Evolutionary conservation across 2,888 invertebrate species (phyloP), one percentile per base, ranked within the genome.

Genomic region (Byasa hedistus): DNA sequence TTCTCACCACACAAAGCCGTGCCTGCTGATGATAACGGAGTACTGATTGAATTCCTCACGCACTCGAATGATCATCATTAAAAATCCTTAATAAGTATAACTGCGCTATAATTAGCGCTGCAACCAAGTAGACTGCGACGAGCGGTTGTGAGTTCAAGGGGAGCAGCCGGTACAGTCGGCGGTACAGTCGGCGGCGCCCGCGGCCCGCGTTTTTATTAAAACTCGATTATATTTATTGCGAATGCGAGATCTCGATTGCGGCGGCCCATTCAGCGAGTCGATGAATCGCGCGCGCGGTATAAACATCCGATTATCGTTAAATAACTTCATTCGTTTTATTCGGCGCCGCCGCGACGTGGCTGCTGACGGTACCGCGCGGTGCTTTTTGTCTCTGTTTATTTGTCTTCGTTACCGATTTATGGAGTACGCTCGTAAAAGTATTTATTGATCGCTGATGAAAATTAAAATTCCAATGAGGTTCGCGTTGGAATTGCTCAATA

Each of bases 191-290:
- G 10, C 15, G 21, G 17, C 57, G 56, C 22, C 63, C n/a, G 15
- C 21, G 23, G 39, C 56, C 7, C 21, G 19, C 23, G 48, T 56
- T 55, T 67, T 63, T 64, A 63, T 67, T 60, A 56, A 54, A 67
- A 7, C 63, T 67, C 67, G 67, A 63, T 67, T 67, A 63, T 67
- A 67, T 67, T 67, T 62, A 66, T 59, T 66, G 59, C 59, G 39
- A 60, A 36, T 22, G 36, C 63, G 61, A 62, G 63, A 59, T 59
- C 48, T 65, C 65, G 60, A 65, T 61, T 61, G 48, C 60, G 60
- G 56, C 44, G 55, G 62, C 51, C 59, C 60, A 67, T 67, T 67
- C 63, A 59, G 58, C 54, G 62, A 66, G 19, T 67, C 63, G 67
- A 62, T 66, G 59, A 59, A 63, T 27, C 67, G 39, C 48, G 58